phyloP scores from a whole-genome alignment of 2,113 vertebrate species.

The Heterotis niloticus region DNA sequence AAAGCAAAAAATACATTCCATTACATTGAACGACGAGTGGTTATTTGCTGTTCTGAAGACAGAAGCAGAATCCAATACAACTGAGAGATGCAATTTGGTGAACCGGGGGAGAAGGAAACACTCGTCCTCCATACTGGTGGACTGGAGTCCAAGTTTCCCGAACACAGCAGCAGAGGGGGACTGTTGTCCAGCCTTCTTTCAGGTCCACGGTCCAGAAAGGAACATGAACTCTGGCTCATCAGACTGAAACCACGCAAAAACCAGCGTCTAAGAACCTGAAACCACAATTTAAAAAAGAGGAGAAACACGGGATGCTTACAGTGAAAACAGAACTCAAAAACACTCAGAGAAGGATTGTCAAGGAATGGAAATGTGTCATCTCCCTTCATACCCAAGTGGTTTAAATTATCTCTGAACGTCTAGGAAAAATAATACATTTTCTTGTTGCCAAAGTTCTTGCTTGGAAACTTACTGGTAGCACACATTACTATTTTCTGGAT shows the following conservation, averaged over 20 bases:
- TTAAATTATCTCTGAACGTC: conserved; percentile 34
- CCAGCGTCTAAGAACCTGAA: conserved; percentile 34
- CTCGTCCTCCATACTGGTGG: too few species aligned
- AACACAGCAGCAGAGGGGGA: conserved; percentile 26
- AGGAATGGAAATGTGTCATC: conserved; percentile 27
- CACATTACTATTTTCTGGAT: conserved; percentile 29
- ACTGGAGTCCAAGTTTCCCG: conserved; percentile 13
- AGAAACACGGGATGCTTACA: conserved; percentile 39
- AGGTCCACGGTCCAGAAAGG: conserved; percentile 26
- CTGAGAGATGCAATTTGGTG: conserved; percentile 1
- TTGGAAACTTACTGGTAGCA: conserved; percentile 15
- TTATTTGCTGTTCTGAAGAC: background rate
- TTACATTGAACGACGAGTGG: background rate
- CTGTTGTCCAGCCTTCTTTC: conserved; percentile 35
- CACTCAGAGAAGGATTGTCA: conserved; percentile 28
- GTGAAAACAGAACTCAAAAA: conserved; percentile 32
- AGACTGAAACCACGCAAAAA: conserved; percentile 38
- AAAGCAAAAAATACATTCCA: background rate
- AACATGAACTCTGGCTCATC: conserved; percentile 22
- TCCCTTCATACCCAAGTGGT: conserved; percentile 23
- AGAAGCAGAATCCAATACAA: background rate
- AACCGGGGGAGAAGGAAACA: conserved; percentile 30
- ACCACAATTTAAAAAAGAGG: conserved; percentile 38
- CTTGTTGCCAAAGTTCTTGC: conserved; percentile 42
- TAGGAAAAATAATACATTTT: conserved; percentile 30